Percentiles rank a stretch among this genome's conserved stretches.
phyloP scores from a whole-genome alignment of 2,797 vertebrate genomes.

The Bradypodion pumilum region DNA sequence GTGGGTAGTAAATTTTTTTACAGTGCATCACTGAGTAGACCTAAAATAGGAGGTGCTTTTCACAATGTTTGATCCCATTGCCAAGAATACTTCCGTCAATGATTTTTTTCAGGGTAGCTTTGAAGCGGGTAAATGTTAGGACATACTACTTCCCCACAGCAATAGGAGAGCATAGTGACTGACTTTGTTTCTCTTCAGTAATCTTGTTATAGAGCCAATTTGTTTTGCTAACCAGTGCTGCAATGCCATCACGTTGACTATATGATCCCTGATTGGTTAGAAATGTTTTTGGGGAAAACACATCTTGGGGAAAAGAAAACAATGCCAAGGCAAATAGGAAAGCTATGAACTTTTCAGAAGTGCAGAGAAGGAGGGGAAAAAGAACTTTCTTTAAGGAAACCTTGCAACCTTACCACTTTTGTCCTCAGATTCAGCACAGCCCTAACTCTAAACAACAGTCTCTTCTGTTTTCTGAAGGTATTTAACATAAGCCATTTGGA shows the following conservation, averaged over 20 bases:
- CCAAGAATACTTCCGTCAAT: background rate
- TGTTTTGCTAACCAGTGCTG: background rate
- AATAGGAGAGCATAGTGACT: background rate
- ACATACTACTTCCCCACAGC: too few species aligned
- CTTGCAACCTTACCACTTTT: background rate
- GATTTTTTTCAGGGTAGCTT: background rate
- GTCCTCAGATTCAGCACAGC: background rate
- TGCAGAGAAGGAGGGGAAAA: background rate
- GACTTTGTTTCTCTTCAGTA: background rate
- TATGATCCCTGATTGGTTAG: background rate
- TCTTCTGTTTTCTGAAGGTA: background rate
- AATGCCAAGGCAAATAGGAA: background rate
- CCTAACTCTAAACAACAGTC: background rate
- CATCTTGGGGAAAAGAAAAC: background rate
- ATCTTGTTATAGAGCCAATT: background rate
- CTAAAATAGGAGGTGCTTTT: background rate
- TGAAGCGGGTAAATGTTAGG: background rate
- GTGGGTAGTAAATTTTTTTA: too few species aligned
- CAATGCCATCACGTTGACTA: background rate
- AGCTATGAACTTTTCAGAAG: background rate
- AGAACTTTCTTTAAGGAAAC: background rate
- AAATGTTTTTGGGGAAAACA: background rate
- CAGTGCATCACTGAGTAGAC: too few species aligned
- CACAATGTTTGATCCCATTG: background rate
- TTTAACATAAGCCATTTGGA: background rate